These are phyloP conservation scores for Novumbra hubbsi DNA, from an alignment of 2,797 vertebrate species.

Conservation along the genomic window DNA sequence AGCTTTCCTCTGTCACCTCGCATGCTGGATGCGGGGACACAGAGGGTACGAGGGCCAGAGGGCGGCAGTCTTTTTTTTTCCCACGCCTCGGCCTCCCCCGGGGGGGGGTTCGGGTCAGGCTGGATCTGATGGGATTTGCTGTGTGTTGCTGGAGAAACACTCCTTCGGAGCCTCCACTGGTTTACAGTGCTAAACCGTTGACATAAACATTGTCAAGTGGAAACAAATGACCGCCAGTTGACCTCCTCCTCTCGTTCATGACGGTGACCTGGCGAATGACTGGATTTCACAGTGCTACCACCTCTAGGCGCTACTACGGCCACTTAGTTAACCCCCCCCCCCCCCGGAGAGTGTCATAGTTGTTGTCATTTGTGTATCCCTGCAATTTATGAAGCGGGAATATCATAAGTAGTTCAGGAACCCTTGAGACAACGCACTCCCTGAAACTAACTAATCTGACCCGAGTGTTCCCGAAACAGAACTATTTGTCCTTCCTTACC, in stretches of 20 bases:
- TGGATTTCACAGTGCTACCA: conserved; percentile 40
- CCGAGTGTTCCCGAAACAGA: conserved; percentile 62
- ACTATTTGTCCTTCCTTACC: conserved; percentile 27
- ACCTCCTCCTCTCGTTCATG: conserved; percentile 47
- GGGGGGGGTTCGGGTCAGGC: conserved; percentile 56
- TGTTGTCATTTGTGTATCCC: conserved; percentile 22
- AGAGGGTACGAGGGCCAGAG: conserved; percentile 66
- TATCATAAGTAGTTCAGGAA: conserved; percentile 51
- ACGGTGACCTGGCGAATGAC: conserved; percentile 30
- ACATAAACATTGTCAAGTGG: conserved; percentile 71
- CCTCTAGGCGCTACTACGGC: conserved; percentile 50
- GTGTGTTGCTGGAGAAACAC: conserved; percentile 76
- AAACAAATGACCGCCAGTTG: conserved; percentile 64
- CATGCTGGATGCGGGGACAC: conserved; percentile 65
- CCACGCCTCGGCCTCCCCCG: conserved; percentile 73
- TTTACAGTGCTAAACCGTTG: conserved; percentile 65
- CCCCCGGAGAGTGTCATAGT: conserved; percentile 38
- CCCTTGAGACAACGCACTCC: conserved; percentile 49
- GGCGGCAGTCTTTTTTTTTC: conserved; percentile 75
- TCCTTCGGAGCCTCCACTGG: conserved; percentile 63
- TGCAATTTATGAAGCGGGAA: conserved; percentile 31
- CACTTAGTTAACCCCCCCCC: conserved; percentile 10
- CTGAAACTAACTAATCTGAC: conserved; percentile 59
- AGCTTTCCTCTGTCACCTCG: conserved; percentile 74
- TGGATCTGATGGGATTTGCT: conserved; percentile 78